phyloP scores from a whole-genome alignment of 1,140 invertebrate species.

The Conus ventricosus region DNA sequence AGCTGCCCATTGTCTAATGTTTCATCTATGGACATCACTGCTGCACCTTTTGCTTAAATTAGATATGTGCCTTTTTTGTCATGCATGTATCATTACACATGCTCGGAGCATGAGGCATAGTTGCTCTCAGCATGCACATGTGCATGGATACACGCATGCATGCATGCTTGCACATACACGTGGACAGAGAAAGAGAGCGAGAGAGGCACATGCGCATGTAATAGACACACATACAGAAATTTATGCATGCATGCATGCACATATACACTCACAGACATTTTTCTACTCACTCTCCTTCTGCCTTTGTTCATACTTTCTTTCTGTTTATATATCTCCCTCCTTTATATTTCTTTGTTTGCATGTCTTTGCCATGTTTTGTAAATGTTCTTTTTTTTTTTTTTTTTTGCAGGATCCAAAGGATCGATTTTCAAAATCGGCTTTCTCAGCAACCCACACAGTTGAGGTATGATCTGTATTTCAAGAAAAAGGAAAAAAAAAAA shows the following conservation, averaged over 20 bases:
- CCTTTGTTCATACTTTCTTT: not conserved
- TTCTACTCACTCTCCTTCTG: not conserved
- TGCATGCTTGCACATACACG: not conserved
- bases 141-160: not conserved
- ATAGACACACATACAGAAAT: not conserved
- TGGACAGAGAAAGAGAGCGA: not conserved
- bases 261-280: not conserved
- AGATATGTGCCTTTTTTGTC: too few species aligned
- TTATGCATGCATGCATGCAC: not conserved
- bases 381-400: not conserved
- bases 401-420: slow-evolving; percentile 60
- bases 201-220: not conserved
- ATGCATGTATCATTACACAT: too few species aligned
- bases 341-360: too few species aligned
- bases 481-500: too few species aligned
- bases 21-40: too few species aligned
- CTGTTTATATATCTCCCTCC: too few species aligned
- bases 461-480: slow-evolving; percentile 46
- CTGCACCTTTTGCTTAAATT: too few species aligned
- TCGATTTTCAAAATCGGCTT: slow-evolving; percentile 57
- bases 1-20: too few species aligned
- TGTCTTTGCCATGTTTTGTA: too few species aligned
- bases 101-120: too few species aligned
- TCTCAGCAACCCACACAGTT: slow-evolving; percentile 54
- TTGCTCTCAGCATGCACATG: not conserved